Conservation (phyloP, 2,113 vertebrate species). For the Crotalus helleri region DNA sequence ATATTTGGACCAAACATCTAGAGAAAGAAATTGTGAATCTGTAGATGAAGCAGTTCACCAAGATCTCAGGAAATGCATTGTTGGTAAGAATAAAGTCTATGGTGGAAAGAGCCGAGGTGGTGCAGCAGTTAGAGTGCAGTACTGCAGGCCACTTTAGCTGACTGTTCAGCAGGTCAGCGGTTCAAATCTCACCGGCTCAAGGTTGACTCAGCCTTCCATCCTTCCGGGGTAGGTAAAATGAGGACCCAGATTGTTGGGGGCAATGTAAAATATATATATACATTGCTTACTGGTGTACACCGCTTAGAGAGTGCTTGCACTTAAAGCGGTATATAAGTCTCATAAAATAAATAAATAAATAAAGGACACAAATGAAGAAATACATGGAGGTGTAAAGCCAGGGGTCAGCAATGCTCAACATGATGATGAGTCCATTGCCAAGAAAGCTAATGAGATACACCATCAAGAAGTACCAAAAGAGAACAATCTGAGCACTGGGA, state of each 20-base stretch:
- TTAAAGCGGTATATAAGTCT: no score
- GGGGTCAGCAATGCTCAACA: constrained; percentile 23
- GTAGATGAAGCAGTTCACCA: constrained; percentile 45
- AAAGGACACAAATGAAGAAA: constrained; percentile 54
- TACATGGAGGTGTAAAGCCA: constrained; percentile 58
- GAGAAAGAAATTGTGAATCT: constrained; percentile 44
- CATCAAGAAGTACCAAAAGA: constrained; percentile 46
- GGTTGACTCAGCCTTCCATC: no score
- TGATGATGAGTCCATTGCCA: constrained; percentile 51
- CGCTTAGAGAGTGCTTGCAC: no score
- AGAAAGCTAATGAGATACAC: constrained; percentile 44
- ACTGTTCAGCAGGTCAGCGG: no score
- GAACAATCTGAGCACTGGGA: neutral
- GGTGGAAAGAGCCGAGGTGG: constrained; percentile 26
- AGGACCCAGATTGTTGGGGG: no score
- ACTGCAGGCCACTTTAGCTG: no score
- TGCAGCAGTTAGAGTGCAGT: no score
- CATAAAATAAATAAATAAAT: no score
- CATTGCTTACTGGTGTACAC: no score
- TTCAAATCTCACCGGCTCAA: no score
- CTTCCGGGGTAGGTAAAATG: no score
- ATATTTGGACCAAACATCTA: constrained; percentile 45
- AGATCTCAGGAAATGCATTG: constrained; percentile 42
- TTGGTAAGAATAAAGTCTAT: constrained; percentile 49
- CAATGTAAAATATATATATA: no score